Base-by-base conservation (phyloP, 1,140 invertebrate genomes). In the Drosophila ficusphila region DNA sequence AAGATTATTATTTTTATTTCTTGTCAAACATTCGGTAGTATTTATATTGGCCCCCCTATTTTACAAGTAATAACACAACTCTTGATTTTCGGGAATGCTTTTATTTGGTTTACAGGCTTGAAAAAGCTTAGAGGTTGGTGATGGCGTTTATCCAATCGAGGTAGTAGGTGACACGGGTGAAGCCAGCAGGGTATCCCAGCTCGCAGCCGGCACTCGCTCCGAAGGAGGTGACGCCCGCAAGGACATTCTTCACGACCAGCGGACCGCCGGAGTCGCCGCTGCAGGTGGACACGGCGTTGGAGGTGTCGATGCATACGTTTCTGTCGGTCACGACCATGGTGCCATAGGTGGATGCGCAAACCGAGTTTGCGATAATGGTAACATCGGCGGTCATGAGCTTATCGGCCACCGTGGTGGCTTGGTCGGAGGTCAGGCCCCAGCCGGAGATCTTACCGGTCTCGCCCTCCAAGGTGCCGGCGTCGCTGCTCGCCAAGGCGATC, bases 141-240 rank as follows among this genome's bases (percentile, higher is more conserved):
- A n/a, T n/a, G 6, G 19, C 21, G 42, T 38, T 46, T 71, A 94
- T 94, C 93, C 93, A 94, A 48, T 90, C 57, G 7, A 93, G 52
- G 62, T 92, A 92, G 16, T 62, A 52, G 61, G 92, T 91, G 11
- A 93, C 92, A 27, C 93, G 91, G 0, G 92, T 92, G 75, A 93
- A 94, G 3, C 93, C 93, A 11, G 92, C 92, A 0, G 93, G 93
- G 16, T 82, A 48, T 11, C 92, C 91, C 48, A 79, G 74, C 18
- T 92, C 92, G 75, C 94, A 94, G 2, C 93, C 93, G n/a, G 65
- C 76, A 1, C 47, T 54, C 38, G 91, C 74, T 1, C 93, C 91
- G 62, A 93, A 94, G 19, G 92, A 92, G 3, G 92, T 91, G n/a
- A 94, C 91, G 12, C 93, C 93, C 11, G 93, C 89, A 90, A 65